Base-by-base conservation (phyloP, 2,888 invertebrate genomes). In the Cyclophora albipunctata region DNA sequence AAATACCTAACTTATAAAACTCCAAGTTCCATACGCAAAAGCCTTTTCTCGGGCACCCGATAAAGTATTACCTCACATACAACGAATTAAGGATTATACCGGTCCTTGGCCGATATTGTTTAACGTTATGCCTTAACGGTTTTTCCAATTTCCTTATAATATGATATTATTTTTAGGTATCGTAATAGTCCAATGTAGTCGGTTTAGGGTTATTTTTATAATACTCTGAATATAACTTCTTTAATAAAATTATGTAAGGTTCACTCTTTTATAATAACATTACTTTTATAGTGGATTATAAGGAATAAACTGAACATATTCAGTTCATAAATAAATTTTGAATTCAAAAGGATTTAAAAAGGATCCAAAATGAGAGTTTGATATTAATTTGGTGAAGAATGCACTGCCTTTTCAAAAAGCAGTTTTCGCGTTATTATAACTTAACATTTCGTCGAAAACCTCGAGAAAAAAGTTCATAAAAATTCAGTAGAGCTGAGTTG, bases 1-100 rank as follows among this genome's bases (percentile, higher is more conserved):
- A 74, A 79, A 81, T 79, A 78, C 76, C 80, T 78, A 81, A 83
- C 85, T 84, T 84, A 84, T 78, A 83, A 86, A 85, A 85, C 79
- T 80, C 81, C 81, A 77, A 76, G 81, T 79, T 75, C 69, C 69
- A 56, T 60, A 64, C 67, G 67, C 69, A 66, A 69, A 67, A 64
- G 66, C 64, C 72, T 70, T 71, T 60, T 62, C 68, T 64, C 63
- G 63, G 71, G 66, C 67, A 62, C 60, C 69, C 72, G 66, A 77
- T 81, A 75, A 81, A 73, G 61, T 74, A 75, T 76, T 69, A 71
- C 74, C 59, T 58, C 66, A 20, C 61, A 63, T 64, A 73, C 66
- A 67, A 71, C 66, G 70, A 71, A 75, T 73, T 73, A 75, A 67
- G 73, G 73, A 72, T 76, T 76, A 77, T 73, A 73, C 61, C 62